Percentiles rank a stretch among this genome's conserved stretches.
Conservation (phyloP, 64 coral and sea anemone genomes). For the Pachyseris speciosa region DNA sequence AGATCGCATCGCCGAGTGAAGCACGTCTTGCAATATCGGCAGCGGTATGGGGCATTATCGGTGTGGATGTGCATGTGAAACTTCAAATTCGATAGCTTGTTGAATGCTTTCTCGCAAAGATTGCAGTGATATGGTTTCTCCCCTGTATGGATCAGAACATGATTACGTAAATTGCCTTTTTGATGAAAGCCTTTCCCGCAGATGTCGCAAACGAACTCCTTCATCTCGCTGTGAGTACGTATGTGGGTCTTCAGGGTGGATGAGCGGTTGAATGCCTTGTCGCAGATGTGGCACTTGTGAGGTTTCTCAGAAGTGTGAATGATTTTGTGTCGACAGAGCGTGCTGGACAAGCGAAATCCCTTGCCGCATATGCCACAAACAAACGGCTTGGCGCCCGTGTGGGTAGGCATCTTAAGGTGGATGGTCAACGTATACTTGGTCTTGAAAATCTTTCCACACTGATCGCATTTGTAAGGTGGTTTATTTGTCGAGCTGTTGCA, state of each 20-base stretch:
- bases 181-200: conserved; percentile 78
- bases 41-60: conserved; percentile 65
- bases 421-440: conserved; percentile 74
- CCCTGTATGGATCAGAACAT: conserved; percentile 71
- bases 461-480: conserved; percentile 52
- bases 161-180: conserved; percentile 83
- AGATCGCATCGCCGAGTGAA: conserved; percentile 70
- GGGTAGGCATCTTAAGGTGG: conserved; percentile 74
- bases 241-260: conserved; percentile 75
- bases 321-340: conserved; percentile 76
- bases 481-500: not conserved
- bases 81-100: conserved; percentile 77
- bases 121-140: conserved; percentile 72
- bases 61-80: conserved; percentile 75
- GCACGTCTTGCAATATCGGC: conserved; percentile 63
- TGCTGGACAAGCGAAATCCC: conserved; percentile 77
- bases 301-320: conserved; percentile 74
- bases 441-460: conserved; percentile 71
- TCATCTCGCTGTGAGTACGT: conserved; percentile 66
- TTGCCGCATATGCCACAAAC: conserved; percentile 77
- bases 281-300: conserved; percentile 62
- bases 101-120: conserved; percentile 76
- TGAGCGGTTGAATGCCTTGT: conserved; percentile 73
- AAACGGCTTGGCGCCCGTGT: conserved; percentile 76
- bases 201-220: conserved; percentile 69